phyloP scores from a whole-genome alignment of 2,113 vertebrate species.

The Leuciscus idus region DNA sequence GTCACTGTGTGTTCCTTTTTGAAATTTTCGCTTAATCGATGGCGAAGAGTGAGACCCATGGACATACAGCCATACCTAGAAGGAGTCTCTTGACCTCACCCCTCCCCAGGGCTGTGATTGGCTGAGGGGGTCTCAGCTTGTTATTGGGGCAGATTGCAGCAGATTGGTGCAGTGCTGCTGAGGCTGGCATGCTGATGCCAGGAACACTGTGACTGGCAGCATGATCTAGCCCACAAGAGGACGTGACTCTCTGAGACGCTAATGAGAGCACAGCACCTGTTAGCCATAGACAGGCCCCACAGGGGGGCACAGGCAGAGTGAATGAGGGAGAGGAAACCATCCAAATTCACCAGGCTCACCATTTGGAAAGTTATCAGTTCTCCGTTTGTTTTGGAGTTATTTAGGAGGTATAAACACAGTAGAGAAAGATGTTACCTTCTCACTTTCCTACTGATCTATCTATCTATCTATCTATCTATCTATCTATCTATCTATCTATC shows the following conservation, averaged over 20 bases:
- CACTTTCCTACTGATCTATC: background rate
- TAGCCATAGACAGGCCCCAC: slow-evolving; percentile 53
- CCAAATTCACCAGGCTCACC: slow-evolving; percentile 21
- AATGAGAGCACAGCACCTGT: slow-evolving; percentile 60
- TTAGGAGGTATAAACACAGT: slow-evolving; percentile 44
- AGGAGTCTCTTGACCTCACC: slow-evolving; percentile 1
- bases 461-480: background rate
- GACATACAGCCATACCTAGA: background rate
- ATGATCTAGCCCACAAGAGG: slow-evolving; percentile 57
- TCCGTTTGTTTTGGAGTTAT: slow-evolving; percentile 33
- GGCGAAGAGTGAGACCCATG: background rate
- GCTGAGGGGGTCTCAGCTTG: slow-evolving; percentile 42
- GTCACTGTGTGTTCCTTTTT: background rate
- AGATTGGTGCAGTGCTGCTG: slow-evolving; percentile 51
- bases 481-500: background rate
- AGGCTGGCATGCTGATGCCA: slow-evolving; percentile 50
- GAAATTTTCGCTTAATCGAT: background rate
- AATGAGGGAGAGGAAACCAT: slow-evolving; percentile 33
- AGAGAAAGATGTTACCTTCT: background rate
- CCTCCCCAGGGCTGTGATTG: slow-evolving; percentile 29
- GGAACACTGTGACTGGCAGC: slow-evolving; percentile 46
- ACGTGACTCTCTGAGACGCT: slow-evolving; percentile 52
- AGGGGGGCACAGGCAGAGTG: slow-evolving; percentile 39
- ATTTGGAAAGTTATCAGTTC: background rate
- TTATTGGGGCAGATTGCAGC: slow-evolving; percentile 54